These are phyloP conservation scores for Oreonectes daqikongensis DNA, from an alignment of 2,797 vertebrate species.

Conservation along the genomic window DNA sequence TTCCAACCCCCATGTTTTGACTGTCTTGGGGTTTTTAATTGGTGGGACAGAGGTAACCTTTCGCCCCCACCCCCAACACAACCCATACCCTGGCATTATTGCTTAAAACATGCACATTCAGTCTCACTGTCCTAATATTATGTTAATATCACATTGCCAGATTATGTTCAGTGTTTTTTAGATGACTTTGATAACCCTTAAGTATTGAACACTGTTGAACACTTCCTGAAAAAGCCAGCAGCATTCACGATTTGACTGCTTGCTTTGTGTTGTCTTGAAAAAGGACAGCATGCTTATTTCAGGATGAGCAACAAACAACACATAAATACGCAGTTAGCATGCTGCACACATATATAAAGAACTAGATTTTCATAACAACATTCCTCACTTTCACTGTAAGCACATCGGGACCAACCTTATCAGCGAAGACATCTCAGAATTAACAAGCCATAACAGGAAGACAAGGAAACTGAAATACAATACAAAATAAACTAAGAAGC, in stretches of 20 bases:
- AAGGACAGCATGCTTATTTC: background rate
- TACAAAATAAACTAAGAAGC: constrained; percentile 73
- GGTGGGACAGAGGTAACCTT: background rate
- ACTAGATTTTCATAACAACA: constrained; percentile 3
- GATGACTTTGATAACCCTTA: constrained; percentile 66
- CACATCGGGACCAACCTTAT: constrained; percentile 55
- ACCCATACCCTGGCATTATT: background rate
- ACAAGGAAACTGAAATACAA: constrained; percentile 67
- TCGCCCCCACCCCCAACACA: background rate
- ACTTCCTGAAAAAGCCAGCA: constrained; percentile 2
- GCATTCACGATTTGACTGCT: constrained; percentile 1
- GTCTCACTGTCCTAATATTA: background rate
- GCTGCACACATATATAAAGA: background rate
- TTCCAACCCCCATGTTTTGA: background rate
- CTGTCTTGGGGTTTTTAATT: background rate
- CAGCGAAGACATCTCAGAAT: constrained; percentile 66
- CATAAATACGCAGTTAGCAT: background rate
- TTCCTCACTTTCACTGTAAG: background rate
- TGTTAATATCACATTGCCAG: background rate
- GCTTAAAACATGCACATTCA: background rate
- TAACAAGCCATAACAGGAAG: constrained; percentile 64
- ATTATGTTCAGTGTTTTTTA: constrained; percentile 15
- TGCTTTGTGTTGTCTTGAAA: background rate
- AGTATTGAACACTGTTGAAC: constrained; percentile 33
- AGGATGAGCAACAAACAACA: background rate